Conservation (phyloP, 2,888 invertebrate species). For the Norana najaformis region DNA sequence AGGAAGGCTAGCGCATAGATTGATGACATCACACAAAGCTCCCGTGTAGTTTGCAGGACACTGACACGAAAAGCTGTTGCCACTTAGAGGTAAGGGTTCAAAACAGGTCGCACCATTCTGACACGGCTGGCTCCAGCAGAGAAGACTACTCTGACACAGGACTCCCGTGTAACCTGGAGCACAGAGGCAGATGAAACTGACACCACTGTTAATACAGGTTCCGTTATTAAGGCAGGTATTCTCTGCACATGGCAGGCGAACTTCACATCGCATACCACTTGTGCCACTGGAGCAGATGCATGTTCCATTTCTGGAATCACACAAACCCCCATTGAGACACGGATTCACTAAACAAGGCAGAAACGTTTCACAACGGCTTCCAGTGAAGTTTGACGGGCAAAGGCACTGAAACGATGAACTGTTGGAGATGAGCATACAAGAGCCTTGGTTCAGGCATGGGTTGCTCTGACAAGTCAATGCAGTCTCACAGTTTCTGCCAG, state of each 20-base stretch:
- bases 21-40: constrained; percentile 35
- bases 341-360: constrained; percentile 30
- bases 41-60: constrained; percentile 41
- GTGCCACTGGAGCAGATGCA: constrained; percentile 41
- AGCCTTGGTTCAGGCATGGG: constrained; percentile 37
- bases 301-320: neutral
- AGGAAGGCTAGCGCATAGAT: constrained; percentile 20
- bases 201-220: neutral
- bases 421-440: constrained; percentile 22
- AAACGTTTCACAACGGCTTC: constrained; percentile 27
- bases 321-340: constrained; percentile 32
- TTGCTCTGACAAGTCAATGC: constrained; percentile 33
- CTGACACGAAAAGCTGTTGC: constrained; percentile 10
- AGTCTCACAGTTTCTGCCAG: constrained; percentile 40
- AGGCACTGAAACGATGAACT: constrained; percentile 24
- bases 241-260: constrained; percentile 31
- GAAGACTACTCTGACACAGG: constrained; percentile 38
- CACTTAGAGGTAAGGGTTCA: constrained; percentile 18
- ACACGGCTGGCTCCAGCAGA: constrained; percentile 47
- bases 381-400: constrained; percentile 25
- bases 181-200: constrained; percentile 34
- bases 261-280: constrained; percentile 44
- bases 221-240: constrained; percentile 38
- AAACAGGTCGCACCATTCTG: constrained; percentile 46
- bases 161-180: constrained; percentile 38